Evolutionary conservation across 2,888 invertebrate species (phyloP).

Genomic region (Nymphalis polychloros): DNA sequence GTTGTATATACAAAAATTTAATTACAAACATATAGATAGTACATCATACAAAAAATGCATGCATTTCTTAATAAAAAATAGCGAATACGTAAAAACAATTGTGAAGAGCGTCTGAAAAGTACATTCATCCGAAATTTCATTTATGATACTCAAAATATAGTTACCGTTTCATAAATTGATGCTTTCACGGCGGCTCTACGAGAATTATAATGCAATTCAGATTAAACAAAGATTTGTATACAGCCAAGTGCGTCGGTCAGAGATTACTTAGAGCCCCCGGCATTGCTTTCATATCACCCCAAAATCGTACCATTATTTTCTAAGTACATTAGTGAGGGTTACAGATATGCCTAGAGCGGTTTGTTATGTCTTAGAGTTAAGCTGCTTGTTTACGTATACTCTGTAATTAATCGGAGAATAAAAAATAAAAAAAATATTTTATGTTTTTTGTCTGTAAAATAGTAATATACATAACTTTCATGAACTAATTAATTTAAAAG

Average conservation of each 20-base stretch:
- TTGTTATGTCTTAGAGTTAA: constrained; percentile 40
- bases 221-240: constrained; percentile 60
- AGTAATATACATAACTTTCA: too few relatives aligned
- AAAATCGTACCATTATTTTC: constrained; percentile 67
- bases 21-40: too few relatives aligned
- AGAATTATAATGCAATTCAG: constrained; percentile 56
- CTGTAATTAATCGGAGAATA: too few relatives aligned
- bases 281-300: constrained; percentile 67
- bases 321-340: constrained; percentile 62
- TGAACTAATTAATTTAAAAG: too few relatives aligned
- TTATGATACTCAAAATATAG: background rate
- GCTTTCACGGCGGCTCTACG: constrained; percentile 37
- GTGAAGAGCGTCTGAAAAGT: background rate
- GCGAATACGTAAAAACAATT: background rate
- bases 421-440: too few relatives aligned
- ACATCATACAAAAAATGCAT: background rate
- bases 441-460: too few relatives aligned
- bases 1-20: too few relatives aligned
- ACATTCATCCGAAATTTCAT: constrained; percentile 4
- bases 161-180: constrained; percentile 1
- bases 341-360: constrained; percentile 53
- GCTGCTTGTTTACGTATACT: background rate
- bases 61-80: background rate
- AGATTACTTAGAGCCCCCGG: constrained; percentile 59
- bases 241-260: constrained; percentile 51